phyloP scores from a whole-genome alignment of 2,888 invertebrate genomes.

The Yponomeuta sedellus region DNA sequence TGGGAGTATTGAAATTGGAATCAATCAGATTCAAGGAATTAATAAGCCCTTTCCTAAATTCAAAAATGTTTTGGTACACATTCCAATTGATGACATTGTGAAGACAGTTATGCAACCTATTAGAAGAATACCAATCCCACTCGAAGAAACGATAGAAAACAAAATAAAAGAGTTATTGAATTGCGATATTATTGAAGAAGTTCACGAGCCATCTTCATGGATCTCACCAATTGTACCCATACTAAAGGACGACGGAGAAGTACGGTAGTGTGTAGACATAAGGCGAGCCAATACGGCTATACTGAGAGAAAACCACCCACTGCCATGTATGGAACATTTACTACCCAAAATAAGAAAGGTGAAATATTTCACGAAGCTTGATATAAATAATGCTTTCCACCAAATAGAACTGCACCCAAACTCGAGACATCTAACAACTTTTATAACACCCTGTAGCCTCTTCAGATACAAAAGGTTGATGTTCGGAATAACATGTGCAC shows the following conservation, averaged over 20 bases:
- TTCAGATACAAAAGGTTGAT: slow-evolving; percentile 43
- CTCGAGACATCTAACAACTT: slow-evolving; percentile 40
- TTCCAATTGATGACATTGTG: slow-evolving; percentile 19
- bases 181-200: slow-evolving; percentile 29
- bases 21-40: slow-evolving; percentile 12
- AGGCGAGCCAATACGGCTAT: slow-evolving; percentile 28
- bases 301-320: slow-evolving; percentile 25
- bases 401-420: slow-evolving; percentile 36
- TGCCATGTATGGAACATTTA: slow-evolving; percentile 20
- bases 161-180: slow-evolving; percentile 26
- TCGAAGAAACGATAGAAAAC: slow-evolving; percentile 18
- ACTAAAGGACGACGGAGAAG: slow-evolving; percentile 25
- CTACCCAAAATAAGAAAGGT: slow-evolving; percentile 23
- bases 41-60: not conserved
- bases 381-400: slow-evolving; percentile 40
- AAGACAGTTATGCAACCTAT: slow-evolving; percentile 21
- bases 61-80: slow-evolving; percentile 19
- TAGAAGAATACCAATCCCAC: slow-evolving; percentile 20
- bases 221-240: slow-evolving; percentile 32
- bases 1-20: slow-evolving; percentile 11
- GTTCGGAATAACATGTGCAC: slow-evolving; percentile 48
- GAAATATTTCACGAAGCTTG: slow-evolving; percentile 33
- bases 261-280: slow-evolving; percentile 20
- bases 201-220: slow-evolving; percentile 29
- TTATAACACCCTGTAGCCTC: slow-evolving; percentile 38